phyloP scores from a whole-genome alignment of 1,140 invertebrate genomes.

The Drosophila sucinea region DNA sequence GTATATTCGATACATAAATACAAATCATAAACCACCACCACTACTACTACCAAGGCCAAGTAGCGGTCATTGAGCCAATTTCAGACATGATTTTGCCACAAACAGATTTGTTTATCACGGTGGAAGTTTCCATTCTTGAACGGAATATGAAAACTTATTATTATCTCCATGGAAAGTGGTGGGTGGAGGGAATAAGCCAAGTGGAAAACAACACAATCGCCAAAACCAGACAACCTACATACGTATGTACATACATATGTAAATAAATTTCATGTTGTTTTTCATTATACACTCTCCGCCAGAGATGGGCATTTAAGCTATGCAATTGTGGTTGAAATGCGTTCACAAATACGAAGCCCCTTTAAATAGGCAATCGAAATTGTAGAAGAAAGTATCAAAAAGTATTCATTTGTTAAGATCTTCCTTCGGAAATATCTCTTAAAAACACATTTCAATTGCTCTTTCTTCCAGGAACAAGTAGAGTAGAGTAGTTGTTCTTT shows the following conservation, averaged over 20 bases:
- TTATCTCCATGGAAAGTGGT: conserved; percentile 17
- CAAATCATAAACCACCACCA: background rate
- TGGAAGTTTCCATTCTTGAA: conserved; percentile 29
- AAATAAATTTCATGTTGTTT: conserved; percentile 11
- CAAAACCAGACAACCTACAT: conserved; percentile 32
- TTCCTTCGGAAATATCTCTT: no score
- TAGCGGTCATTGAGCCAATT: conserved; percentile 6
- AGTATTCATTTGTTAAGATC: no score
- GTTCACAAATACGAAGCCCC: no score
- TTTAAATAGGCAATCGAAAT: no score
- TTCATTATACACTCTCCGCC: background rate
- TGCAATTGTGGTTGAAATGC: background rate
- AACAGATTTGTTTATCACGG: conserved; percentile 32
- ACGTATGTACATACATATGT: conserved; percentile 11
- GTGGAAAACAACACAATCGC: conserved; percentile 18
- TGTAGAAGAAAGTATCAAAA: no score
- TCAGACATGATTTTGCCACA: conserved; percentile 24
- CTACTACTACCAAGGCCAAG: background rate
- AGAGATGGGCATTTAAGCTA: background rate
- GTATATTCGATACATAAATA: background rate
- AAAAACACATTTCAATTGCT: no score
- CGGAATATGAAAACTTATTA: conserved; percentile 69
- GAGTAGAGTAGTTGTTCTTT: background rate
- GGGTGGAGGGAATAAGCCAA: conserved; percentile 22
- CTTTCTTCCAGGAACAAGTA: no score